Conservation (phyloP, 2,888 invertebrate genomes). For the Lycaena phlaeas region DNA sequence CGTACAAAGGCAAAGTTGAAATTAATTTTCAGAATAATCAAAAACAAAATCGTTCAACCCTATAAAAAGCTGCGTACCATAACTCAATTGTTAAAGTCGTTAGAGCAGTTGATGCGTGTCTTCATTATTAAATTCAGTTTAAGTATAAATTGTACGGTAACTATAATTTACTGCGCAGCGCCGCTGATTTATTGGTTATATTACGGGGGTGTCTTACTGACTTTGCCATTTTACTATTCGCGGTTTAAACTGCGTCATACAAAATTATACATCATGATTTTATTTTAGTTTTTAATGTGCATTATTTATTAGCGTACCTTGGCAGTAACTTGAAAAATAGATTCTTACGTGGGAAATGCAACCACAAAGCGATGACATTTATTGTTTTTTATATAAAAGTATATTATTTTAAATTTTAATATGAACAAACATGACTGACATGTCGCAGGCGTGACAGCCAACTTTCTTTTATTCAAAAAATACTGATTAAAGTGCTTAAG, state of each 20-base stretch:
- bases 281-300: no score
- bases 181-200: conserved; percentile 44
- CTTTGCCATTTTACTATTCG: conserved; percentile 40
- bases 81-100: conserved; percentile 61
- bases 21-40: conserved; percentile 18
- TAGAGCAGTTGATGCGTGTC: conserved; percentile 65
- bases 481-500: no score
- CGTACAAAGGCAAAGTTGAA: no score
- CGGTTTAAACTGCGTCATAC: conserved; percentile 24
- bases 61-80: conserved; percentile 35
- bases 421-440: no score
- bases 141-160: conserved; percentile 64
- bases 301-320: no score
- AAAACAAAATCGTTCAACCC: conserved; percentile 41
- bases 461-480: no score
- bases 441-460: no score
- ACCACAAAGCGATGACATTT: no score
- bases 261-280: conserved; percentile 17
- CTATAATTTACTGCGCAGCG: conserved; percentile 50
- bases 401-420: no score
- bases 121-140: conserved; percentile 58
- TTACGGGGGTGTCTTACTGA: conserved; percentile 42
- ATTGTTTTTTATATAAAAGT: no score
- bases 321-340: no score
- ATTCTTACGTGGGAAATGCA: no score